Evolutionary conservation across 2,888 invertebrate species (phyloP).

Genomic region (Dryadula phaetusa): DNA sequence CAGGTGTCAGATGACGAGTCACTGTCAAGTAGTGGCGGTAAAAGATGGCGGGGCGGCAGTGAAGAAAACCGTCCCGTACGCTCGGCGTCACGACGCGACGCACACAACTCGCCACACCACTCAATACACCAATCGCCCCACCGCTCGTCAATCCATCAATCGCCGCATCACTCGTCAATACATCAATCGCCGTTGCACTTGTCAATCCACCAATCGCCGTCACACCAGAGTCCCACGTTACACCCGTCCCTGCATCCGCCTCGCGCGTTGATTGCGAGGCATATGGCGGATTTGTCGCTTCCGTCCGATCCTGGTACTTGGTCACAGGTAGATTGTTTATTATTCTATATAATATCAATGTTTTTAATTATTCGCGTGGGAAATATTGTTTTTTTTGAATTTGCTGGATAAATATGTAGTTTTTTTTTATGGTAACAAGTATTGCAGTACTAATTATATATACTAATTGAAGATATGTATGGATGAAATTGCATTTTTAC

Average conservation of each 20-base stretch:
- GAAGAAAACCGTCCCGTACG: slow-evolving; percentile 50
- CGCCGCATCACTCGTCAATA: slow-evolving; percentile 68
- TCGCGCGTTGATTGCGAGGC: slow-evolving; percentile 51
- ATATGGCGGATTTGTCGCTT: slow-evolving; percentile 61
- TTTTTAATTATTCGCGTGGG: too few relatives aligned
- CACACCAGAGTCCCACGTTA: slow-evolving; percentile 78
- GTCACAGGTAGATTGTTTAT: slow-evolving; percentile 59
- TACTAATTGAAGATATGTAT: too few relatives aligned
- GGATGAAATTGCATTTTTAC: too few relatives aligned
- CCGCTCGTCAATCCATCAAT: slow-evolving; percentile 39
- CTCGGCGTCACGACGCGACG: slow-evolving; percentile 85
- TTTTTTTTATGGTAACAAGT: too few relatives aligned
- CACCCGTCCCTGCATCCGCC: slow-evolving; percentile 40
- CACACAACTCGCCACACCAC: slow-evolving; percentile 37
- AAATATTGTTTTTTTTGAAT: too few relatives aligned
- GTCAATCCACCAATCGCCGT: slow-evolving; percentile 54
- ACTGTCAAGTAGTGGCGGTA: slow-evolving; percentile 59
- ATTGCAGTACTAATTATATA: too few relatives aligned
- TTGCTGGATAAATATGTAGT: too few relatives aligned
- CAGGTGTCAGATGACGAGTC: slow-evolving; percentile 77
- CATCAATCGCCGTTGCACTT: slow-evolving; percentile 28
- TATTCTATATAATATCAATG: too few relatives aligned
- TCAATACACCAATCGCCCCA: slow-evolving; percentile 44
- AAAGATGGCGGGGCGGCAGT: slow-evolving; percentile 61
- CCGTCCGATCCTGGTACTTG: slow-evolving; percentile 64